Percentiles rank a stretch among this genome's conserved stretches.
Evolutionary conservation across 23 tunicate genomes (phyloP).

Genomic region (Trididemnum clinides): DNA sequence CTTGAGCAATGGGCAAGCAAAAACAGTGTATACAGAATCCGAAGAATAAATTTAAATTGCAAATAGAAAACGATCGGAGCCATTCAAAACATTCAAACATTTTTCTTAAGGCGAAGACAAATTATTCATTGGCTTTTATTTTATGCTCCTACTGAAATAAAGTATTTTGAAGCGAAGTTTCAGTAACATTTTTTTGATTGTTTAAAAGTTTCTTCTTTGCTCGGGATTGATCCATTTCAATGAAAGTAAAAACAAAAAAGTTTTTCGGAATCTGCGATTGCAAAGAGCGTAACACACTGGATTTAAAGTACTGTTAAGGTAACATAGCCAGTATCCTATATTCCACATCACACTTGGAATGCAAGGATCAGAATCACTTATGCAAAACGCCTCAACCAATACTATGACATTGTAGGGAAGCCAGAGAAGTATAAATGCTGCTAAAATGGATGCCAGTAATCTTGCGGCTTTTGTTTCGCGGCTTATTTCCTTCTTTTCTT

Average conservation of each 20-base stretch:
- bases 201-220: no score
- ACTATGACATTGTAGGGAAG: conserved; percentile 91
- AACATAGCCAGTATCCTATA: conserved; percentile 94
- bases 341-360: conserved; percentile 76
- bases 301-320: conserved; percentile 90
- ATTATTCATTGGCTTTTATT: no score
- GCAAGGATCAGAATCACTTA: conserved; percentile 16
- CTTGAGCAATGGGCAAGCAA: no score
- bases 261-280: conserved; percentile 66
- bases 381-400: conserved; percentile 66
- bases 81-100: no score
- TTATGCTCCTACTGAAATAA: no score
- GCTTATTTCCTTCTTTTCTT: conserved; percentile 67
- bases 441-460: conserved; percentile 75
- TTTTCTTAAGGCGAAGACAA: no score
- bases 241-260: conserved; percentile 58
- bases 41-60: no score
- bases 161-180: no score
- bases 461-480: conserved; percentile 88
- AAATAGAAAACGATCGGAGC: no score
- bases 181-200: no score
- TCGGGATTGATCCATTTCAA: conserved; percentile 73
- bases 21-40: no score
- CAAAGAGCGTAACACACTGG: conserved; percentile 96
- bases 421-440: conserved; percentile 91